phyloP scores from a whole-genome alignment of 2,797 vertebrate species.

The Paguma larvata region DNA sequence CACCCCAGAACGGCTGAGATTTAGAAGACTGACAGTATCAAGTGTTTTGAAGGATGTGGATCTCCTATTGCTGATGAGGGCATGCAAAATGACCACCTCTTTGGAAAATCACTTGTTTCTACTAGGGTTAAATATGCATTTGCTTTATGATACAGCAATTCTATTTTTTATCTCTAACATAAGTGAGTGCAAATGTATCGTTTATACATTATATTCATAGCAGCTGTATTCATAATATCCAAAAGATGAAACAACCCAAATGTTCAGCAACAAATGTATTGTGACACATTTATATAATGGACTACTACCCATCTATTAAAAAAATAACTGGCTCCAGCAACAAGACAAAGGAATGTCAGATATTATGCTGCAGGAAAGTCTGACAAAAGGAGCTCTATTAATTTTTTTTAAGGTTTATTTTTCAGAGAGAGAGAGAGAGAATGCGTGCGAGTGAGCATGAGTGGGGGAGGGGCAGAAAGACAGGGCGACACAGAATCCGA shows the following conservation, averaged over 20 bases:
- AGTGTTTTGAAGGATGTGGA: conserved; percentile 15
- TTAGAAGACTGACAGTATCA: neutral
- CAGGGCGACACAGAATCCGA: no score
- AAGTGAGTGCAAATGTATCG: conserved; percentile 23
- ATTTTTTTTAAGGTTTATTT: no score
- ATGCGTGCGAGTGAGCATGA: no score
- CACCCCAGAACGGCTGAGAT: neutral
- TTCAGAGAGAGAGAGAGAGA: no score
- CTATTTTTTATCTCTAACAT: neutral
- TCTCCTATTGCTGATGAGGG: neutral
- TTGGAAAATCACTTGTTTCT: conserved; percentile 21
- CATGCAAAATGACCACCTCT: neutral
- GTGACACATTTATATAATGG: neutral
- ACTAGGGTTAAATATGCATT: conserved; percentile 18
- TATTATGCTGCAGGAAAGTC: neutral
- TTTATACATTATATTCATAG: conserved; percentile 10
- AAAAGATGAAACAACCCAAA: conserved; percentile 33
- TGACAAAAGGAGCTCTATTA: neutral
- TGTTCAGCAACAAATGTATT: neutral
- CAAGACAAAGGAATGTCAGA: neutral
- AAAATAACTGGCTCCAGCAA: neutral
- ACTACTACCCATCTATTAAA: neutral
- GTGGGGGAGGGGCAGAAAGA: no score
- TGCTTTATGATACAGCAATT: neutral
- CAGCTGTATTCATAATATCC: neutral